Percentiles rank a stretch among this genome's conserved stretches.
Evolutionary conservation across 64 coral and sea anemone genomes (phyloP).

Genomic region (Actinia tenebrosa): DNA sequence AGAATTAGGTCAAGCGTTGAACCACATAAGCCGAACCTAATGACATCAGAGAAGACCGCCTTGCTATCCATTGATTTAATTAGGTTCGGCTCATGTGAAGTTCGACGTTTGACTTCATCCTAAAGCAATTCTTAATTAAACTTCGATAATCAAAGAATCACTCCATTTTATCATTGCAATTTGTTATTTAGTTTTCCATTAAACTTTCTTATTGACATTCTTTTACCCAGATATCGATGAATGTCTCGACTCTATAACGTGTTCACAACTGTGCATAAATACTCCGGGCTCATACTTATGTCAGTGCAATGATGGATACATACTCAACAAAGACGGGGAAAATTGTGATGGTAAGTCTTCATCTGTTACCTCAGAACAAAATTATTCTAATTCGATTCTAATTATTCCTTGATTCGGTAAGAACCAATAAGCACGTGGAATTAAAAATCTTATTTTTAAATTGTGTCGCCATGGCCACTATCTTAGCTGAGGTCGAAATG

Average conservation of each 20-base stretch:
- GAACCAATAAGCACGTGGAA: no score
- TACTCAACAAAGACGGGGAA: slow-evolving; percentile 33
- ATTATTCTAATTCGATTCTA: not conserved
- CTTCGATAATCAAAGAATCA: no score
- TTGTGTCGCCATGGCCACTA: no score
- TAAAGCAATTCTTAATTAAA: no score
- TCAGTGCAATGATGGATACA: slow-evolving; percentile 53
- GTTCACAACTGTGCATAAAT: slow-evolving; percentile 48
- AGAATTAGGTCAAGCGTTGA: no score
- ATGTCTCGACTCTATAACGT: slow-evolving; percentile 7
- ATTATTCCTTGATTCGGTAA: no score
- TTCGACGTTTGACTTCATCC: no score
- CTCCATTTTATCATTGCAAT: not conserved
- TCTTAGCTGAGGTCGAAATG: no score
- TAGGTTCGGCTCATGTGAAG: not conserved
- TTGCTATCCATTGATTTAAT: not conserved
- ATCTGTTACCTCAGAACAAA: not conserved
- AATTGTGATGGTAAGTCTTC: slow-evolving; percentile 50
- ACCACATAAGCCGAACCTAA: no score
- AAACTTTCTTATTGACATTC: not conserved
- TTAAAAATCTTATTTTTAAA: no score
- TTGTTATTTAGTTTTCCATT: not conserved
- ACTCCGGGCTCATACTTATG: slow-evolving; percentile 44
- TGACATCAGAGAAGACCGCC: no score
- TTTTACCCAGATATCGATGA: slow-evolving; percentile 47